Percentiles rank a stretch among this genome's conserved stretches.
phyloP scores from a whole-genome alignment of 1,140 invertebrate species.

The Camponotus vicinus region DNA sequence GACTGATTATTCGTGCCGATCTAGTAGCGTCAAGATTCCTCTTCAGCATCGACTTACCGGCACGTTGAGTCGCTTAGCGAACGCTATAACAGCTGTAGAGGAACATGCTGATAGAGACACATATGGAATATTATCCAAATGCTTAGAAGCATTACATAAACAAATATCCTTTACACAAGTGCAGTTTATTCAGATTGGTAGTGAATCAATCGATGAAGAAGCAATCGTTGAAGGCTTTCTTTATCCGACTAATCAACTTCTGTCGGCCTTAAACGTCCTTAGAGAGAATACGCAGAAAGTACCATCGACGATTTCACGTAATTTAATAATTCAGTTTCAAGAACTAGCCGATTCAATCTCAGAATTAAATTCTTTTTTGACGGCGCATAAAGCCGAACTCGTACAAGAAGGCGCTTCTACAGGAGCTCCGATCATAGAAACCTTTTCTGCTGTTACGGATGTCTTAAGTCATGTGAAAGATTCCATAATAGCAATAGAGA shows the following conservation, averaged over 20 bases:
- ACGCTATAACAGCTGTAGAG: conserved; percentile 73
- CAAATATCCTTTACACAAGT: conserved; percentile 78
- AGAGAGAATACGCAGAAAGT: conserved; percentile 62
- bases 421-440: conserved; percentile 80
- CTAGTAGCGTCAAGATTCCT: conserved; percentile 64
- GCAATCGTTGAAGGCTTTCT: conserved; percentile 82
- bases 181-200: conserved; percentile 74
- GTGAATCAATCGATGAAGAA: conserved; percentile 80
- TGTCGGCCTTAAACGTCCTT: conserved; percentile 74
- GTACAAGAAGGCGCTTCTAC: conserved; percentile 69
- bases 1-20: conserved; percentile 72
- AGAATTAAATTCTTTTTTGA: conserved; percentile 72
- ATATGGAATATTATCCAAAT: conserved; percentile 73
- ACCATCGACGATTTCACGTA: conserved; percentile 3
- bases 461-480: conserved; percentile 76
- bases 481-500: conserved; percentile 55
- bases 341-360: conserved; percentile 72
- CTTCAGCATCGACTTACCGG: conserved; percentile 70
- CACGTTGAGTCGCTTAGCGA: conserved; percentile 74
- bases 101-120: conserved; percentile 68
- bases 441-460: conserved; percentile 77
- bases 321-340: conserved; percentile 67
- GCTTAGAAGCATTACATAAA: conserved; percentile 79
- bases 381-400: conserved; percentile 66
- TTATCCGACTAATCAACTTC: conserved; percentile 80